Base-by-base conservation (phyloP, 2,113 vertebrate species). In the Entelurus aequoreus region DNA sequence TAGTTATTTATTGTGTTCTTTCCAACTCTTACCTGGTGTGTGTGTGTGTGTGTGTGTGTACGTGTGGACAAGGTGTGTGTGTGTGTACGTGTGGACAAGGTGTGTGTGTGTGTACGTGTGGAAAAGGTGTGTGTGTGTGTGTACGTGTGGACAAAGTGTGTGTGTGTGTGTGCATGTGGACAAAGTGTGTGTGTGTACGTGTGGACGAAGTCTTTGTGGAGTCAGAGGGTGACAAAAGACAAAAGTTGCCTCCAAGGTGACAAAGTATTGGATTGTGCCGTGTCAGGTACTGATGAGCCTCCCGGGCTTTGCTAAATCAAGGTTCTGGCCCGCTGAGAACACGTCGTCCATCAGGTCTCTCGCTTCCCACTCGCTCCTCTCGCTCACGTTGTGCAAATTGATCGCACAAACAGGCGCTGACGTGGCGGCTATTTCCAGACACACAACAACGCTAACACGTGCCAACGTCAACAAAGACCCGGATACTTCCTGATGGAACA, bases 401-500 rank as follows among this genome's bases (percentile, higher is more conserved):
- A 38, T 56, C 47, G 15, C 14, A 38, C 56, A 71, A 71, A 79
- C 62, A 71, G 50, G 52, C 62, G 16, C 57, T 52, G 48, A 75
- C 48, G 52, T 48, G 8, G 37, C 40, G 13, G 38, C 55, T 57
- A 44, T 44, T 57, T 42, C 55, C 55, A 5, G 44, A 44, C 42
- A 44, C 8, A 40, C 55, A 42, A 19, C 19, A 19, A 19, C 19
- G 19, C 19, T 44, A 57, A 19, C 28, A 28, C 28, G 28, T 28
- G 38, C 7, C 42, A 44, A 10, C 9, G 42, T 79, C 87, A 90
- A 90, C 83, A 84, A 85, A 91, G 84, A 84, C 84, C 90, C 92
- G 86, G 93, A 92, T 88, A 92, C 80, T n/a, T 89, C 72, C 90
- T 92, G 91, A 91, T 87, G 92, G 90, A 93, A 91, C 88, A 93